Percentiles rank a stretch among this genome's conserved stretches.
These are phyloP conservation scores for Oreochromis tanganicae DNA, from an alignment of 2,113 vertebrate genomes.

Conservation along the genomic window DNA sequence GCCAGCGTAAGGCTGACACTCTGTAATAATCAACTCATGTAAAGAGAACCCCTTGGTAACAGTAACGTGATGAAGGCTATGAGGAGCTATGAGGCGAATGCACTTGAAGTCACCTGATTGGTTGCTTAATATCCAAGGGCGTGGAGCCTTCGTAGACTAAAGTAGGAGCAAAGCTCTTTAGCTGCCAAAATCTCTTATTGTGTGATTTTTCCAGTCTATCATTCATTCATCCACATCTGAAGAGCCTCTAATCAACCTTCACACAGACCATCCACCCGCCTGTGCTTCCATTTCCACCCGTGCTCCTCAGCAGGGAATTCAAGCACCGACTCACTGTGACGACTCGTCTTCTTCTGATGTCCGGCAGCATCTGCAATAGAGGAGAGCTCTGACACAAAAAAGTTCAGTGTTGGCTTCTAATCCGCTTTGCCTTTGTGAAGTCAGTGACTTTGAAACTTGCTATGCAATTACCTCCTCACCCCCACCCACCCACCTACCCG, in stretches of 20 bases:
- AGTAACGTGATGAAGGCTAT: neutral
- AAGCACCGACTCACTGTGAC: neutral
- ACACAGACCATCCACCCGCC: neutral
- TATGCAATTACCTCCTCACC: conserved; percentile 3
- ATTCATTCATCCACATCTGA: conserved; percentile 7
- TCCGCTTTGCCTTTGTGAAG: conserved; percentile 40
- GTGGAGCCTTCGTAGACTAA: neutral
- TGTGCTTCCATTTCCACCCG: neutral
- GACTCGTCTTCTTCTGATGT: neutral
- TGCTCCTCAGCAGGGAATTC: neutral
- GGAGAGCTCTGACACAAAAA: conserved; percentile 7
- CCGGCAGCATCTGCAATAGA: neutral
- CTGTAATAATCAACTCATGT: no score
- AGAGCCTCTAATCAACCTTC: conserved; percentile 17
- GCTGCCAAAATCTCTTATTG: neutral
- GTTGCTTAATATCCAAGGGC: neutral
- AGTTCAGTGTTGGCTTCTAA: conserved; percentile 16
- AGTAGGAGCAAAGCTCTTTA: neutral
- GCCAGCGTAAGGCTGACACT: fast-evolving
- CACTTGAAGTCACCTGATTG: neutral
- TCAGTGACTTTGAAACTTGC: conserved; percentile 54
- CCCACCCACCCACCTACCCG: neutral
- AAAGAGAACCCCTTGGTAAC: fast-evolving
- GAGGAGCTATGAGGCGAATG: neutral
- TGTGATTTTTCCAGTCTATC: neutral